Evolutionary conservation across 1,140 invertebrate species (phyloP).

Genomic region (Oryzaephilus surinamensis): DNA sequence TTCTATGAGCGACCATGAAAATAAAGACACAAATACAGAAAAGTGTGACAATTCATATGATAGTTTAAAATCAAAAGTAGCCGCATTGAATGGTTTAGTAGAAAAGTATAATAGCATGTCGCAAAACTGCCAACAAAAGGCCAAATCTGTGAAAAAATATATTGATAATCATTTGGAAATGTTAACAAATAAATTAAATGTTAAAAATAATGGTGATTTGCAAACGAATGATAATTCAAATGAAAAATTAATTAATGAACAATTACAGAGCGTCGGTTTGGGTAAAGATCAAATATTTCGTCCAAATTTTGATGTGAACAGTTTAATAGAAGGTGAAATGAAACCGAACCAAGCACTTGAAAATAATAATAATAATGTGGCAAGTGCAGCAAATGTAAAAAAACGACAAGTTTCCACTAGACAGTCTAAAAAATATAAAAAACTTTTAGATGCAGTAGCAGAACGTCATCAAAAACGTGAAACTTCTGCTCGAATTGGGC

Average conservation of each 20-base stretch:
- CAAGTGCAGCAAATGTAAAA: no score
- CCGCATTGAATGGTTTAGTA: not conserved
- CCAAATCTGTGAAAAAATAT: slow-evolving; percentile 11
- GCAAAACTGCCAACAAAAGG: slow-evolving; percentile 1
- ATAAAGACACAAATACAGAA: no score
- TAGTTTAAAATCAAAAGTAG: no score
- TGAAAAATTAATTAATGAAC: slow-evolving; percentile 8
- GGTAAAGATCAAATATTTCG: slow-evolving; percentile 7
- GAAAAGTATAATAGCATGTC: slow-evolving; percentile 2
- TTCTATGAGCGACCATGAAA: no score
- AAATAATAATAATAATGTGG: no score
- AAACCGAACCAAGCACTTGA: not conserved
- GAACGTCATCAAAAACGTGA: no score
- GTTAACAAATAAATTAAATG: no score
- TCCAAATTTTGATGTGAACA: slow-evolving; percentile 6
- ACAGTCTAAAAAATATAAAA: no score
- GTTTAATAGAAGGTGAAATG: slow-evolving; percentile 1
- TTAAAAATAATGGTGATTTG: slow-evolving; percentile 2
- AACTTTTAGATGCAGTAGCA: no score
- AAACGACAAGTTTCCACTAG: no score
- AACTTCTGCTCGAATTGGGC: no score
- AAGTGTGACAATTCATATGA: no score
- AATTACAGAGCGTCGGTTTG: slow-evolving; percentile 11
- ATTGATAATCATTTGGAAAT: slow-evolving; percentile 5
- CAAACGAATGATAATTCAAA: slow-evolving; percentile 1